Conservation (phyloP, 2,888 invertebrate species). For the Folsomia manolachei region DNA sequence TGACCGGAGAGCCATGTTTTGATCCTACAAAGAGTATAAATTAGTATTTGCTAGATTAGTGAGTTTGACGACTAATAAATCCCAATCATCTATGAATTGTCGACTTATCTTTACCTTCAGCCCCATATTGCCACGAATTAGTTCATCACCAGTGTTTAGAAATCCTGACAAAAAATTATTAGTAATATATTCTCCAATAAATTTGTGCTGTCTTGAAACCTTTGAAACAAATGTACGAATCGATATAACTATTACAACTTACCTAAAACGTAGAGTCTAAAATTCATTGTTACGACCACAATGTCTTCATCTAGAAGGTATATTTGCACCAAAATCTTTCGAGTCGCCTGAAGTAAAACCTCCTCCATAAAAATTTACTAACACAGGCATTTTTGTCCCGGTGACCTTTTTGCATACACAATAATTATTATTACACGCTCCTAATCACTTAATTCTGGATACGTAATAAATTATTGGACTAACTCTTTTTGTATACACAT, state of each 20-base stretch:
- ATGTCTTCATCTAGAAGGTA: conserved; percentile 48
- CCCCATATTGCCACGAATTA: conserved; percentile 19
- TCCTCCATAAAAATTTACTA: conserved; percentile 53
- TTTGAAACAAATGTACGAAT: neutral
- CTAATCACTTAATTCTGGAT: no score
- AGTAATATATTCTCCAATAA: neutral
- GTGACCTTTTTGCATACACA: conserved; percentile 1
- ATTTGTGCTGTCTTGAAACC: neutral
- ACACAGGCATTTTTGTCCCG: no score
- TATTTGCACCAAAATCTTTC: conserved; percentile 36
- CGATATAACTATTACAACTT: no score
- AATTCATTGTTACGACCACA: conserved; percentile 49
- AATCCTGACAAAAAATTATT: conserved; percentile 27
- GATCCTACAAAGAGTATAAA: no score
- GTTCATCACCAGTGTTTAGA: conserved; percentile 36
- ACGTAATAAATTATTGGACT: neutral
- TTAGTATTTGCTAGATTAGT: no score
- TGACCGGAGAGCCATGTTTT: conserved; percentile 28
- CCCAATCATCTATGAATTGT: conserved; percentile 21
- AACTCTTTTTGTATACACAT: conserved; percentile 38
- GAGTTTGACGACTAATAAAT: no score
- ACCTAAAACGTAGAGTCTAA: conserved; percentile 40
- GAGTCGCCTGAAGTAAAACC: conserved; percentile 44
- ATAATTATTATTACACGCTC: neutral
- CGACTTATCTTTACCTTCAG: conserved; percentile 6